phyloP scores from a whole-genome alignment of 2,113 vertebrate genomes.

The Microcebus lehilahytsara region DNA sequence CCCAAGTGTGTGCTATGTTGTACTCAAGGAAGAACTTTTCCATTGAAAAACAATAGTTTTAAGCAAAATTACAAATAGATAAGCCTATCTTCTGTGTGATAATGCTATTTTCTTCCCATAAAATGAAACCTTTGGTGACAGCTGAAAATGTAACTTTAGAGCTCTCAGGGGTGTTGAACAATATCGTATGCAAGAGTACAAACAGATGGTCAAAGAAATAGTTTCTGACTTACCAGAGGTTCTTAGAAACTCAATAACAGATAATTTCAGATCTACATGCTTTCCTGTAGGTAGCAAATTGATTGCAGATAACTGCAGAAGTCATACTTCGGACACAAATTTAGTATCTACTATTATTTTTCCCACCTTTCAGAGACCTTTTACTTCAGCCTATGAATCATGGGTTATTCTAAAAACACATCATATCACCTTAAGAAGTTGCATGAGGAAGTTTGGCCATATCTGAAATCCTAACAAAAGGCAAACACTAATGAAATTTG shows the following conservation, averaged over 20 bases:
- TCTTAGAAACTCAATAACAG: background rate
- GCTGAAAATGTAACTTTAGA: background rate
- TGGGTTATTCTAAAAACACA: background rate
- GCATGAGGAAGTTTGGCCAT: background rate
- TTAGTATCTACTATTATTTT: background rate
- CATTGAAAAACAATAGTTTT: background rate
- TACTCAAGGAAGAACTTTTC: background rate
- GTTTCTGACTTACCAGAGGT: background rate
- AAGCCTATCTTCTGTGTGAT: background rate
- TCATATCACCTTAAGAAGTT: background rate
- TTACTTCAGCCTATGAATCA: background rate
- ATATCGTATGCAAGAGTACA: background rate
- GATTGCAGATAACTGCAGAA: background rate
- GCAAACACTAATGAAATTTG: background rate
- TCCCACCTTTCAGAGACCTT: background rate
- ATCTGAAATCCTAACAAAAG: background rate
- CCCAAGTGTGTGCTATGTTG: accelerated
- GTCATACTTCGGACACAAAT: background rate
- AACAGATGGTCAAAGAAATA: background rate
- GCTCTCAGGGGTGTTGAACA: background rate
- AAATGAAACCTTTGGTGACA: background rate
- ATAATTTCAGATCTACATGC: background rate
- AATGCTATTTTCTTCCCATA: background rate
- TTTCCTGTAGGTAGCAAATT: background rate
- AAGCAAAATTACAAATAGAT: background rate